Evolutionary conservation across 53 echinoderm and acorn worm genomes (phyloP), one percentile per base, ranked within the genome.

Genomic region (Stichopus horrens): DNA sequence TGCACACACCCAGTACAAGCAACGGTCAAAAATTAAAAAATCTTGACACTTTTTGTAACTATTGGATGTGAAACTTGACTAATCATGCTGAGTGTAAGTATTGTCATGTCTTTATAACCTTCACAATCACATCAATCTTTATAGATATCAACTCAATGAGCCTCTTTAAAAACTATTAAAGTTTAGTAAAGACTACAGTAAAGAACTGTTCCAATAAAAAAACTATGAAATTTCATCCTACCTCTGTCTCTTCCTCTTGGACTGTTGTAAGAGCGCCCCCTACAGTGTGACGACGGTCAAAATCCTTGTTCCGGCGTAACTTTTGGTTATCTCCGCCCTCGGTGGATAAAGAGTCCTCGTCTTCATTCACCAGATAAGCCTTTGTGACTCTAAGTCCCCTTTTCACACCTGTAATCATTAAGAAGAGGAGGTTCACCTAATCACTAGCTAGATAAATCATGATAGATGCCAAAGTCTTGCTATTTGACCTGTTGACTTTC

Each of bases 271-370:
- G 68, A 85, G 85, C 23, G 2, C 91, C 91, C 54, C 88, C 91
- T 7, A 91, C 75, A 0, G 91, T 91, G 55, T 91, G 91, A 74
- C 91, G 88, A 22, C 88, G 88, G 59, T 76, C 83, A 76, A 91
- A 88, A 22, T 91, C 91, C 18, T 14, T 55, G 18, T 53, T 21
- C 54, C 84, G 22, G 23, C 88, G 53, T 51, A 51, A 53, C 68
- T 66, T 85, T 51, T 63, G 18, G 16, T 59, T 65, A 21, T 66
- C 65, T 59, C 37, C 37, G 22, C 18, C 57, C 58, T 52, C 52
- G 4, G 85, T 65, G n/a, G 85, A 63, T 21, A 63, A 52, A 53
- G 82, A 59, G 54, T 83, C 76, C 65, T 83, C 82, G 65, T 66
- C 85, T 53, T 54, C 77, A 6, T 67, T 52, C 23, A 85, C 85